These are phyloP conservation scores for Pachyseris speciosa DNA, from an alignment of 64 coral and sea anemone genomes.

Conservation along the genomic window DNA sequence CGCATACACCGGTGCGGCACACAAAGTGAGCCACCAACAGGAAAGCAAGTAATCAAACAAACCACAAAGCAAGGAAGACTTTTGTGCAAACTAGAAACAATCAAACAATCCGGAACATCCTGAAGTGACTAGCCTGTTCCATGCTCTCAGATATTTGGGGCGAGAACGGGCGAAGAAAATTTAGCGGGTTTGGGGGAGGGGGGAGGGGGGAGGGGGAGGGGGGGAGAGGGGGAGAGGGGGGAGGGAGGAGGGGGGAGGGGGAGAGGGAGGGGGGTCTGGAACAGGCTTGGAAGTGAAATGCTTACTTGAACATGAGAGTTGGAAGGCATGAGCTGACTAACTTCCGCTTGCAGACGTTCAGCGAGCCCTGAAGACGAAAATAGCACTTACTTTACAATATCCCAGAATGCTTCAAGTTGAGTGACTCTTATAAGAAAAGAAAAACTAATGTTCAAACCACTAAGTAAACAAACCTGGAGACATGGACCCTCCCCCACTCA, in stretches of 20 bases:
- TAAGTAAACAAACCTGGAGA: conserved; percentile 56
- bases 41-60: no score
- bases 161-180: neutral
- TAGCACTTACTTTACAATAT: no score
- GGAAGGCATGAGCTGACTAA: conserved; percentile 60
- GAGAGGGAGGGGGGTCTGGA: no score
- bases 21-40: no score
- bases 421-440: neutral
- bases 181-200: no score
- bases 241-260: no score
- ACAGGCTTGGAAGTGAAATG: no score
- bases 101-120: neutral
- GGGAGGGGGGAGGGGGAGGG: no score
- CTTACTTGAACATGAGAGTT: conserved; percentile 67
- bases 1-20: no score
- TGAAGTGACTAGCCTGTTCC: neutral
- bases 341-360: conserved; percentile 78
- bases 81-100: no score
- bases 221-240: no score
- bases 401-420: neutral
- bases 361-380: conserved; percentile 63
- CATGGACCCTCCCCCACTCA: conserved; percentile 93
- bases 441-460: neutral
- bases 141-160: neutral
- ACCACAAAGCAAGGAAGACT: no score